Conservation (phyloP, 2,797 vertebrate genomes). For the Etheostoma perlongum region DNA sequence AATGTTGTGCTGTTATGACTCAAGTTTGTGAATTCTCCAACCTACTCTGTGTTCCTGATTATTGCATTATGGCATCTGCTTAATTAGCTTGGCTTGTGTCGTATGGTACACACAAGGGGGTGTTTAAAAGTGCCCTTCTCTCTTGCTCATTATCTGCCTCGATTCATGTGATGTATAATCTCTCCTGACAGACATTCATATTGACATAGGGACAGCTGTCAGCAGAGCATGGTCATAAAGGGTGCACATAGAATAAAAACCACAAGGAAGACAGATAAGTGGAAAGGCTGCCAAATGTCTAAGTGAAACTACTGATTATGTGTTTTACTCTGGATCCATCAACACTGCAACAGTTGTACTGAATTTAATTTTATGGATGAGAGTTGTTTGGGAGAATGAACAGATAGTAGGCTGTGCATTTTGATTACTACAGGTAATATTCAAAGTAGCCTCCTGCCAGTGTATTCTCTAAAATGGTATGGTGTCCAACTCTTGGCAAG, state of each 20-base stretch:
- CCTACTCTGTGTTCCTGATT: conserved; percentile 83
- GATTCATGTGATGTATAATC: conserved; percentile 84
- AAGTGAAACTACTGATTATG: conserved; percentile 58
- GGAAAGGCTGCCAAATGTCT: conserved; percentile 59
- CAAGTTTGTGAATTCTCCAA: conserved; percentile 82
- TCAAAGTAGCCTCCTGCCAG: conserved; percentile 68
- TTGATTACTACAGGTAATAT: conserved; percentile 79
- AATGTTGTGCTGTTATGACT: conserved; percentile 82
- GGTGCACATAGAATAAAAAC: conserved; percentile 65
- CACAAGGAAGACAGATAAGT: conserved; percentile 59
- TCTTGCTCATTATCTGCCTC: conserved; percentile 84
- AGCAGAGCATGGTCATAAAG: conserved; percentile 75
- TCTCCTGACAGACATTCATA: conserved; percentile 83
- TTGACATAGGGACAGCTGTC: conserved; percentile 84
- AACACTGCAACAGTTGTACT: conserved; percentile 63
- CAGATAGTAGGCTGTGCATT: conserved; percentile 66
- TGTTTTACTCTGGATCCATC: conserved; percentile 66
- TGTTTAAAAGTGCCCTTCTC: conserved; percentile 83
- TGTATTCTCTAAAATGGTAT: conserved; percentile 65
- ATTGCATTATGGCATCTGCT: conserved; percentile 85
- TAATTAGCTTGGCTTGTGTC: conserved; percentile 86
- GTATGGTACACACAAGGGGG: conserved; percentile 82
- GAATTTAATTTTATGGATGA: conserved; percentile 79
- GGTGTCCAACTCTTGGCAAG: conserved; percentile 69
- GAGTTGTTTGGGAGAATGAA: conserved; percentile 66